phyloP scores from a whole-genome alignment of 2,113 vertebrate species.

The Mustela nigripes region DNA sequence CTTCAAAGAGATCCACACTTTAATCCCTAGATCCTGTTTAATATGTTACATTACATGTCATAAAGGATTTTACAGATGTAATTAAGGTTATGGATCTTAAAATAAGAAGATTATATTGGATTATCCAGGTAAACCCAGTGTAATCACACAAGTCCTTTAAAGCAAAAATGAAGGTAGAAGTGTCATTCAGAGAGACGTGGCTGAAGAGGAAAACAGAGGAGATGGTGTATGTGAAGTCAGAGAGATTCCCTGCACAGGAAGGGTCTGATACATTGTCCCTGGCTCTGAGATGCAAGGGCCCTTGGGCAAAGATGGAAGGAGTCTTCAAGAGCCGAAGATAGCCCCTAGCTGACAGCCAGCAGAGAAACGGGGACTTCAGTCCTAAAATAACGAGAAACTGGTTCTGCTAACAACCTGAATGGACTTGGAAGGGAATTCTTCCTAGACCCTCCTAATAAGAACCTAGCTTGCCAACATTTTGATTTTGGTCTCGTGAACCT shows the following conservation, averaged over 20 bases:
- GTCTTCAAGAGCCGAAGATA: neutral
- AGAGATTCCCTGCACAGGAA: neutral
- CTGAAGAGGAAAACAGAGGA: neutral
- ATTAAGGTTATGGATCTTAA: neutral
- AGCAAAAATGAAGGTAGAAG: neutral
- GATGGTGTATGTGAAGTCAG: neutral
- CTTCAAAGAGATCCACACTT: neutral
- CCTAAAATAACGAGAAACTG: neutral
- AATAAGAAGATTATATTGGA: slow-evolving; percentile 19
- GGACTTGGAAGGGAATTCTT: neutral
- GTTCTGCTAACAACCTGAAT: neutral
- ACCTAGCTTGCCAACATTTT: neutral
- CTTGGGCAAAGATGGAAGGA: neutral
- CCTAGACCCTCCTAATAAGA: neutral
- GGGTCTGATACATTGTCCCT: neutral
- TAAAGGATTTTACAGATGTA: slow-evolving; percentile 1
- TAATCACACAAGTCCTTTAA: neutral
- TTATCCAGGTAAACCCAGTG: neutral
- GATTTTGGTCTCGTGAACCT: neutral
- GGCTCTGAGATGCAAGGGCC: neutral
- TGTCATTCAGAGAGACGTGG: neutral
- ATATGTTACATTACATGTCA: neutral
- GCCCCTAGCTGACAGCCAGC: neutral
- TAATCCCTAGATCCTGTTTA: neutral
- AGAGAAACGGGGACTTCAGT: neutral